Base-by-base conservation (phyloP, 1,140 invertebrate species). In the Dermatophagoides farinae region DNA sequence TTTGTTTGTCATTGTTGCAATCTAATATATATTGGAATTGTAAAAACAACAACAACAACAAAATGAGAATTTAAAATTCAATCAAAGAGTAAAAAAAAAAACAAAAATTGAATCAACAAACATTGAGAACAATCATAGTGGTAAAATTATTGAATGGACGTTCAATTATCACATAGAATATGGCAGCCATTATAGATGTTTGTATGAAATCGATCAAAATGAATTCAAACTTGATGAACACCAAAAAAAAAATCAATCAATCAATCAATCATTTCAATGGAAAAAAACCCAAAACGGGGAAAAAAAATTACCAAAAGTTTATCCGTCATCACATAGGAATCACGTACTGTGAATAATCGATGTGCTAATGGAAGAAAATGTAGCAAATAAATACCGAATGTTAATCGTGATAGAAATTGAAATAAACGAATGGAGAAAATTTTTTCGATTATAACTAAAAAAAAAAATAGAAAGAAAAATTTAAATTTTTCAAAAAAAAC, bases 351-450 rank as follows among this genome's bases (percentile, higher is more conserved):
- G n/a, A 59, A 59, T 23, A 59, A 39, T 6, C 57, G 57, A 50
- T 59, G 40, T 46, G 57, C 4, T 39, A 59, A 38, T 14, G 57
- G 57, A 6, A 59, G 4, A 50, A 70, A 70, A 60, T 75, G 74
- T 16, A 75, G 62, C 0, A 74, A 64, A 62, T 73, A 75, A 10
- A 69, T 69, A 25, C 69, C 65, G 59, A 72, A 74, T 0, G 73
- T 71, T 31, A 75, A 63, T 44, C 72, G 62, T 51, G 68, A 71
- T 11, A 74, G 65, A 6, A 72, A 70, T 12, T 73, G 64, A 10
- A 74, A 66, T 2, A 64, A 67, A 46, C 66, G 67, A 69, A n/a
- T 62, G n/a, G 60, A 61, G 22, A 61, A 59, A 12, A 59, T 59
- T 25, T 46, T 23, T 38, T 59, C 57, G 16, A 59, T n/a, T 11